phyloP scores from a whole-genome alignment of 2,113 vertebrate species.

The Oncorhynchus nerka region DNA sequence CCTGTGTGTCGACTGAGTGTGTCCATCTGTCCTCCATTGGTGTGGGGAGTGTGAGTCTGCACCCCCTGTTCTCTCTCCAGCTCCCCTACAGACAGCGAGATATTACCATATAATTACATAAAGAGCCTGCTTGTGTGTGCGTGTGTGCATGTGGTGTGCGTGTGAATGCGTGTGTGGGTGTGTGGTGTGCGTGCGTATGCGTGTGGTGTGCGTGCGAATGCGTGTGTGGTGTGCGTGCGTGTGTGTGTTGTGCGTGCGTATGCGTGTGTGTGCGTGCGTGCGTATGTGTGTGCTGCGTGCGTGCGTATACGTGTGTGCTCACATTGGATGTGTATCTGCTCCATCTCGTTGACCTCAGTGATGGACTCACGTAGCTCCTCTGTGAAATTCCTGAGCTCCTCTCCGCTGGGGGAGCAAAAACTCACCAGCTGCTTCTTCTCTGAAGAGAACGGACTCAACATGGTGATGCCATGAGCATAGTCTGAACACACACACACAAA shows the following conservation, averaged over 20 bases:
- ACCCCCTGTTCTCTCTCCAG: constrained; percentile 91
- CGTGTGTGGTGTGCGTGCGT: too few species aligned
- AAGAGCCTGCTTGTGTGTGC: background rate
- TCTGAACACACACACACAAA: constrained; percentile 67
- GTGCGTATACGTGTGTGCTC: constrained; percentile 58
- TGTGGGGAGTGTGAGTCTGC: constrained; percentile 81
- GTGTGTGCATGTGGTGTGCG: too few species aligned
- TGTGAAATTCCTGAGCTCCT: constrained; percentile 96
- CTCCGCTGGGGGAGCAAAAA: constrained; percentile 92
- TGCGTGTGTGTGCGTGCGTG: too few species aligned
- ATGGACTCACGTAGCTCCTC: constrained; percentile 97
- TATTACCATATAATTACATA: background rate
- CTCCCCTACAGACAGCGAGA: constrained; percentile 79
- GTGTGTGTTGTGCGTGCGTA: too few species aligned
- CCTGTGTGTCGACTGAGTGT: constrained; percentile 78
- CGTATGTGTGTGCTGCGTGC: too few species aligned
- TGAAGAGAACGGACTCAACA: constrained; percentile 90
- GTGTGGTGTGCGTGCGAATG: too few species aligned
- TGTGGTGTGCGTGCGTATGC: too few species aligned
- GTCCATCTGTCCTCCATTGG: constrained; percentile 85
- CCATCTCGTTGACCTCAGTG: constrained; percentile 96
- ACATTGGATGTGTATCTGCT: constrained; percentile 98
- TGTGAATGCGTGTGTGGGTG: too few species aligned
- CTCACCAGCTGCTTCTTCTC: constrained; percentile 97
- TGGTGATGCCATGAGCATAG: constrained; percentile 95